Base-by-base conservation (phyloP, 2,113 vertebrate genomes). In the Ceuthmochares aereus region DNA sequence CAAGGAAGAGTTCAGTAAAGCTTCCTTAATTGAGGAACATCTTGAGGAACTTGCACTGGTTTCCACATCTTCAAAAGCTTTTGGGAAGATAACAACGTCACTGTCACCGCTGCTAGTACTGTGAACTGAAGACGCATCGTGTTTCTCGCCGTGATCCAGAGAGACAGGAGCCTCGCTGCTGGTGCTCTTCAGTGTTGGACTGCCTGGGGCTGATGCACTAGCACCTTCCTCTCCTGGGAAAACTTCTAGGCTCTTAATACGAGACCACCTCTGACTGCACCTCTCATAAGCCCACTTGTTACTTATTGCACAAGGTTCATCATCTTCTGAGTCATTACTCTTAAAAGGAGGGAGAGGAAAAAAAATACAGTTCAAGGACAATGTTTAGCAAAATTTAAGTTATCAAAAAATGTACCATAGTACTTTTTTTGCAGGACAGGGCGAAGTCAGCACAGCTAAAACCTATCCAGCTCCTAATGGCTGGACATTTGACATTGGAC, bases 301-400 rank as follows among this genome's bases (percentile, higher is more conserved):
- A 94, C 99, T 99, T 96, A 99, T 99, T 43, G 98, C 98, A 45
- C 98, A 99, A 15, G 98, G 98, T 45, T 99, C 98, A 16, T 98
- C 98, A 15, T 99, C 98, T 23, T 98, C 98, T 11, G 96, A 97
- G 20, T 98, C 98, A 8, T 98, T 97, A 29, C 98, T 98, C 99
- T 99, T 92, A 51, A 87, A 42, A 40, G 14, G 22, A 4, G 30
- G 47, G 19, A 37, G 40, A 12, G 40, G 12, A 47, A 52, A 4
- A 64, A 43, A 89, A 29, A 29, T 16, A 60, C 9, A 59, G 7
- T 52, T 84, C 17, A 85, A 70, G 32, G 34, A 7, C 29, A 89
- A 77, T 40, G 32, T 75, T 6, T 64, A 34, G 40, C 32, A 82
- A 54, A n/a, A 45, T 73, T 69, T 36, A 30, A 43, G 32, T 78